A percentile compares a stretch with the other conserved stretches of the same genome.
phyloP scores from a whole-genome alignment of 2,113 vertebrate species.

The Rhineura floridana region DNA sequence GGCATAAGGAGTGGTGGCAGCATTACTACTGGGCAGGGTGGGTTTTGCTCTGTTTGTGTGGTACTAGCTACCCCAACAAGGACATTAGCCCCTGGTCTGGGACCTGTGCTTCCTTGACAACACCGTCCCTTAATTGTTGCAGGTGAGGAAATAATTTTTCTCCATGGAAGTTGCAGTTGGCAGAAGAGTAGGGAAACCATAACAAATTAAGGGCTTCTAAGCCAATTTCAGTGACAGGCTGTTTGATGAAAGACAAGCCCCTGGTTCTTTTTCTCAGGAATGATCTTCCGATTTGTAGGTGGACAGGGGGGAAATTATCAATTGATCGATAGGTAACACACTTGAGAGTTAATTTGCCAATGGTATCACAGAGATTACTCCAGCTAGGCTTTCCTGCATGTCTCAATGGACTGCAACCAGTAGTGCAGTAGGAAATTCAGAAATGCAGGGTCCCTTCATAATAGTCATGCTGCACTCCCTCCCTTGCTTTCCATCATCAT shows the following conservation, averaged over 20 bases:
- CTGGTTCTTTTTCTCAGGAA: conserved; percentile 13
- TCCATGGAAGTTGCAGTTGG: background rate
- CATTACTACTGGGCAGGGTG: too few species aligned
- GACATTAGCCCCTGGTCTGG: too few species aligned
- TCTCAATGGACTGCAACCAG: background rate
- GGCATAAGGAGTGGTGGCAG: too few species aligned
- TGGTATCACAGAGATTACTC: background rate
- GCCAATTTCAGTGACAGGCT: background rate
- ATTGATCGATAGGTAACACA: background rate
- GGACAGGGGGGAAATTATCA: conserved; percentile 4
- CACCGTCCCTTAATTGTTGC: background rate
- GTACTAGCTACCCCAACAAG: too few species aligned
- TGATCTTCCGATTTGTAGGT: conserved; percentile 20
- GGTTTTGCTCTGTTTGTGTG: too few species aligned
- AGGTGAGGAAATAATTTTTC: background rate
- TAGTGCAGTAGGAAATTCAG: too few species aligned
- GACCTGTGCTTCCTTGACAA: too few species aligned
- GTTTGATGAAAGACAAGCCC: conserved; percentile 6
- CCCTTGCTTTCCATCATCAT: too few species aligned
- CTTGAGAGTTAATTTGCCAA: background rate
- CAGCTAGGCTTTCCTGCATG: background rate
- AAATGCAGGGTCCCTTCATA: too few species aligned
- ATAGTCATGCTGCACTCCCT: too few species aligned
- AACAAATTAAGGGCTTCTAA: conserved; percentile 1
- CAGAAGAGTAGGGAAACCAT: background rate